These are phyloP conservation scores for Chesias legatella DNA, from an alignment of 2,888 invertebrate genomes.

Conservation along the genomic window DNA sequence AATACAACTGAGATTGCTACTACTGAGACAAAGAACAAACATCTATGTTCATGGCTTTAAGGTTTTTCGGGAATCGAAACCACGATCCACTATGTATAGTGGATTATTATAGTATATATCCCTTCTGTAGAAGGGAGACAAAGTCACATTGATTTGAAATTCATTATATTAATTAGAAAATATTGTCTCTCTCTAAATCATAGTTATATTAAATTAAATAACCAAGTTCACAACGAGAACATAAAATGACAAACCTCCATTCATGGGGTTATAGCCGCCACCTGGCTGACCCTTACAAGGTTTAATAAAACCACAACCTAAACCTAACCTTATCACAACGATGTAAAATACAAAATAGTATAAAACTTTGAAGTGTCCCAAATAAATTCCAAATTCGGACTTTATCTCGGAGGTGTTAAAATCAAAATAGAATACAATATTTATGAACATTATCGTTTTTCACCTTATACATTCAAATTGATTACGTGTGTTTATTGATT, in stretches of 20 bases:
- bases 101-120: too few relatives aligned
- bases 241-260: constrained; percentile 45
- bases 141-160: too few relatives aligned
- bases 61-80: too few relatives aligned
- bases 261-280: constrained; percentile 44
- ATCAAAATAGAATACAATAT: constrained; percentile 4
- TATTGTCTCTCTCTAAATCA: constrained; percentile 22
- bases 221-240: constrained; percentile 40
- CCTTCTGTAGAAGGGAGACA: too few relatives aligned
- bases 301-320: constrained; percentile 7
- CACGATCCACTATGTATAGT: too few relatives aligned
- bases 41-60: too few relatives aligned
- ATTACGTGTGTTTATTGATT: constrained; percentile 10
- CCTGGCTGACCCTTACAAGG: constrained; percentile 26
- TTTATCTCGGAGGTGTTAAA: constrained; percentile 4
- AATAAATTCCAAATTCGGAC: constrained; percentile 2
- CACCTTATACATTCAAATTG: constrained; percentile 12
- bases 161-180: too few relatives aligned
- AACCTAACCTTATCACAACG: constrained; percentile 8
- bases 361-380: too few relatives aligned
- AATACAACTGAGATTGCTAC: too few relatives aligned
- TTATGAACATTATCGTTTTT: neutral
- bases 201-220: constrained; percentile 23
- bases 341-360: constrained; percentile 1
- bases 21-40: too few relatives aligned